Conservation (phyloP, 2,797 vertebrate species). For the Gallinago solitaria region DNA sequence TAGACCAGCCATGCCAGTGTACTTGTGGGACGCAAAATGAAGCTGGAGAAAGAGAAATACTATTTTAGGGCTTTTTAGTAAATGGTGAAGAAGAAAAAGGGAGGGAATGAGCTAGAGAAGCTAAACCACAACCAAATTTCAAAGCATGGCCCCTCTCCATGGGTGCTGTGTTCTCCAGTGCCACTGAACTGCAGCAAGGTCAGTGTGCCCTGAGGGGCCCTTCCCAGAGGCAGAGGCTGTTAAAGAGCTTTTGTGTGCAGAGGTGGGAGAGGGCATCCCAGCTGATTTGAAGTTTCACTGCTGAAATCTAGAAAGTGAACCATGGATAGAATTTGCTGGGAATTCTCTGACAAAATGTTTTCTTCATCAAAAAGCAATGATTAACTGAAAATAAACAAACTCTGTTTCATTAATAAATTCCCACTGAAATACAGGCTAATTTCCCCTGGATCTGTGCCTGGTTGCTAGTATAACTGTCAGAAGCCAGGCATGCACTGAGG, state of each 20-base stretch:
- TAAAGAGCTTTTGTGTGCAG: not conserved
- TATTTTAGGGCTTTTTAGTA: not conserved
- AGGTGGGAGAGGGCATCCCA: not conserved
- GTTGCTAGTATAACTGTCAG: not conserved
- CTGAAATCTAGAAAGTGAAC: not conserved
- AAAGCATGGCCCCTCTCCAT: not conserved
- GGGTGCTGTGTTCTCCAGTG: not conserved
- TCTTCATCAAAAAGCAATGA: not conserved
- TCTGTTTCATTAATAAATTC: not conserved
- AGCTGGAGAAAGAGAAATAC: not conserved
- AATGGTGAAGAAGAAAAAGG: not conserved
- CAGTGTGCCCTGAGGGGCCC: not conserved
- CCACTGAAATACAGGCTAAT: not conserved
- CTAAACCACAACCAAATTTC: not conserved
- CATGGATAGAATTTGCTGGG: not conserved
- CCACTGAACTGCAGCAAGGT: not conserved
- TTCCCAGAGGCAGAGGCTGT: not conserved
- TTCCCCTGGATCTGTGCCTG: not conserved
- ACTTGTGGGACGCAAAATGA: not conserved
- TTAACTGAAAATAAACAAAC: conserved; percentile 6
- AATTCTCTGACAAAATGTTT: not conserved
- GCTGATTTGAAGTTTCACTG: not conserved
- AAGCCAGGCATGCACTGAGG: not conserved
- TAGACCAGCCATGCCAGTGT: not conserved
- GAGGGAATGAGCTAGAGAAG: not conserved